Conservation (phyloP, 2,888 invertebrate species). For the Zygaena filipendulae region DNA sequence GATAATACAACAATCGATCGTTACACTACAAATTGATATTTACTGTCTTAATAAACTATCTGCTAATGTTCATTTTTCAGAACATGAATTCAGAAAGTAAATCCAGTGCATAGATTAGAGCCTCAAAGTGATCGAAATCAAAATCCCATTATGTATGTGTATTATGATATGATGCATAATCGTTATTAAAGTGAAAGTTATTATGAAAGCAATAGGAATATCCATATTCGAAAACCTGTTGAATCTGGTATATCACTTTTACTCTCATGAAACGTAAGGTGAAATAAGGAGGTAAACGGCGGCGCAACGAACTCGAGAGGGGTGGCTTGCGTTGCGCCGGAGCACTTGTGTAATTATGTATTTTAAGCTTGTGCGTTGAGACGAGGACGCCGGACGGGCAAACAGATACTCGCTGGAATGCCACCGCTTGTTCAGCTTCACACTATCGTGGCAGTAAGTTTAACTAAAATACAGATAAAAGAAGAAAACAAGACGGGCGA, state of each 20-base stretch:
- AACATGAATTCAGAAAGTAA: too few species aligned
- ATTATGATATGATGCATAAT: too few species aligned
- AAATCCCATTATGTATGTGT: too few species aligned
- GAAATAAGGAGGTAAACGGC: conserved; percentile 23
- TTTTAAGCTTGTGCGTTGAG: conserved; percentile 57
- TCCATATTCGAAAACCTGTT: conserved; percentile 35
- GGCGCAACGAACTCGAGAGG: conserved; percentile 40
- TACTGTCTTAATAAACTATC: too few species aligned
- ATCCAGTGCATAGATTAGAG: too few species aligned
- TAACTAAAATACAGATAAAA: too few species aligned
- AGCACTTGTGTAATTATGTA: conserved; percentile 65
- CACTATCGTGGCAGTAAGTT: too few species aligned
- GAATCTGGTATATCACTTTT: conserved; percentile 30
- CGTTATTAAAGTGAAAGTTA: conserved; percentile 45
- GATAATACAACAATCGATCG: too few species aligned
- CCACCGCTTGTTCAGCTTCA: conserved; percentile 29
- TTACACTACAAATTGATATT: too few species aligned
- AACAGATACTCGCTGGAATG: conserved; percentile 47
- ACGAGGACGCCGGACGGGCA: conserved; percentile 41
- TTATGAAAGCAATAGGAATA: conserved; percentile 21
- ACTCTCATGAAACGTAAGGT: conserved; percentile 28
- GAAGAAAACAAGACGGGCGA: neutral
- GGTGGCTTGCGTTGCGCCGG: conserved; percentile 29
- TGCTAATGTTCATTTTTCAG: too few species aligned
- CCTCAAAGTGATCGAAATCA: too few species aligned